These are phyloP conservation scores for Nephrotoma appendiculata DNA, from an alignment of 2,888 invertebrate species.

Conservation along the genomic window DNA sequence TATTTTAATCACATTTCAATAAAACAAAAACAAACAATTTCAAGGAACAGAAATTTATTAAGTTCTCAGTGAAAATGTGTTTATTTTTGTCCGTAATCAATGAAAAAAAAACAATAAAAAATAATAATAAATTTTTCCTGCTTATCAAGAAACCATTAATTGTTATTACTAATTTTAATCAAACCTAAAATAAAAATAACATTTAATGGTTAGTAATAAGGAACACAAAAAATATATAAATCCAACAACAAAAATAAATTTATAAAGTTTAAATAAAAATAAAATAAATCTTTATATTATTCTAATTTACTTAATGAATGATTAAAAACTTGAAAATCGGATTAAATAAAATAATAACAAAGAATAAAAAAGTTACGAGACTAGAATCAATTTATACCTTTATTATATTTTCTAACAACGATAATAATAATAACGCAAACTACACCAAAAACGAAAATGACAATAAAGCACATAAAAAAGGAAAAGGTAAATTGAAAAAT, in stretches of 20 bases:
- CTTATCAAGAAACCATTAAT: not conserved
- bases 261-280: not conserved
- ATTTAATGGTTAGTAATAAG: not conserved
- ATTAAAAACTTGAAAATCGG: not conserved
- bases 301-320: not conserved
- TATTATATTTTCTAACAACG: not conserved
- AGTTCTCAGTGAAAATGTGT: not conserved
- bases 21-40: not conserved
- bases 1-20: not conserved
- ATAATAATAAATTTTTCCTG: not conserved
- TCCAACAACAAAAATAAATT: too few relatives aligned
- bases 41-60: not conserved
- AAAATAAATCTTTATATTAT: not conserved
- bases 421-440: not conserved
- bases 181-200: not conserved
- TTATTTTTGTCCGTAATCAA: not conserved
- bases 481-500: not conserved
- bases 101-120: not conserved
- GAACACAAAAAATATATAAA: not conserved
- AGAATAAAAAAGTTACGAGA: not conserved
- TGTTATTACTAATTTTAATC: not conserved
- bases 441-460: not conserved
- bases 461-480: not conserved
- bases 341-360: not conserved
- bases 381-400: not conserved